A percentile compares a stretch with the other conserved stretches of the same genome.
phyloP scores from a whole-genome alignment of 2,113 vertebrate species.

The Martes martes region DNA sequence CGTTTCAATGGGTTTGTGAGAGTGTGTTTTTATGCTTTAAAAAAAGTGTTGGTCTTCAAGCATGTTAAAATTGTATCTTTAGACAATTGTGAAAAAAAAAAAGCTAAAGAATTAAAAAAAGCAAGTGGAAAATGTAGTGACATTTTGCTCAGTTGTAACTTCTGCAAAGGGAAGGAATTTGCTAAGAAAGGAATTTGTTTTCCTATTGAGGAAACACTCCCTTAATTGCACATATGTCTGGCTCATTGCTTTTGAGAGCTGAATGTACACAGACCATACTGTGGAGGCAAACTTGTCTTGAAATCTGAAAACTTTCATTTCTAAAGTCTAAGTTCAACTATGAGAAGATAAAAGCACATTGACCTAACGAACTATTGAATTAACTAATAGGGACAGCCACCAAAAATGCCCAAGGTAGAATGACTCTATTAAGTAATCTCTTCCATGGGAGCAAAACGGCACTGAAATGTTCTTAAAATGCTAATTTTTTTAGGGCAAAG shows the following conservation, averaged over 20 bases:
- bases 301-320: slow-evolving; percentile 35
- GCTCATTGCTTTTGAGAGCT: slow-evolving; percentile 64
- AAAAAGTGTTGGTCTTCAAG: slow-evolving; percentile 43
- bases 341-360: neutral
- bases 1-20: neutral
- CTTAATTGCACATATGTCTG: slow-evolving; percentile 75
- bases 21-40: slow-evolving; percentile 14
- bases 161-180: slow-evolving; percentile 47
- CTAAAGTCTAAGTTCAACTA: neutral
- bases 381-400: slow-evolving; percentile 6
- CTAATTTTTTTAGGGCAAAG: neutral
- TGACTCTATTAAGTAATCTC: neutral
- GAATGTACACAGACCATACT: slow-evolving; percentile 6
- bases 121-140: slow-evolving; percentile 46
- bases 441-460: neutral
- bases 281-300: slow-evolving; percentile 11
- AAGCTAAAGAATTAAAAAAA: slow-evolving; percentile 40
- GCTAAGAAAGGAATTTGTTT: slow-evolving; percentile 73
- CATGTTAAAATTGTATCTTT: slow-evolving; percentile 58
- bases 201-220: slow-evolving; percentile 71
- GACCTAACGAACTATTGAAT: neutral
- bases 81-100: slow-evolving; percentile 55
- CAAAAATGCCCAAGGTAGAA: neutral
- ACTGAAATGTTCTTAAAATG: neutral
- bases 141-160: slow-evolving; percentile 66